A percentile compares a stretch with the other conserved stretches of the same genome.
These are phyloP conservation scores for Capreolus pygargus DNA, from an alignment of 2,113 vertebrate genomes.

Conservation along the genomic window DNA sequence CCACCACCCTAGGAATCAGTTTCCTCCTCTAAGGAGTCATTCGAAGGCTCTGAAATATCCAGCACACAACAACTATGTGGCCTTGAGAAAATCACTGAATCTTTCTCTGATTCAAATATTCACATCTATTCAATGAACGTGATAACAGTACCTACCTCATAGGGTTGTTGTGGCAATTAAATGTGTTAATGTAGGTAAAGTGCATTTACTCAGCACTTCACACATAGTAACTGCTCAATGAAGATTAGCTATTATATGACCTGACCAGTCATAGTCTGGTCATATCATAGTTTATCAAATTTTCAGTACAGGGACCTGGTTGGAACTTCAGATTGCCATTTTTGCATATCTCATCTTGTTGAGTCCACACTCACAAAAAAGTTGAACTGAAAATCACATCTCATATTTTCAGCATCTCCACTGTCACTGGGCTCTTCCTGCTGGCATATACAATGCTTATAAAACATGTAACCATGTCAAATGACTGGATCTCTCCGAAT, in stretches of 20 bases:
- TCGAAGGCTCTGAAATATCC: constrained; percentile 10
- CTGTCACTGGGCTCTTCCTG: background rate
- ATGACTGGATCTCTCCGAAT: background rate
- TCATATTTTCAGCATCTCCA: constrained; percentile 26
- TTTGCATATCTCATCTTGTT: constrained; percentile 10
- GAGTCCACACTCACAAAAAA: background rate
- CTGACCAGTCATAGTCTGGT: background rate
- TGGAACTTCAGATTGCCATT: constrained; percentile 25
- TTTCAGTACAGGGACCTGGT: background rate
- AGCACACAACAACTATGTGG: background rate
- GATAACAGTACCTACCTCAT: background rate
- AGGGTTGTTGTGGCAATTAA: constrained; percentile 12
- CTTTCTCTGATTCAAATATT: constrained; percentile 14
- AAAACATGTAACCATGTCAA: background rate
- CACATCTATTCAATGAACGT: constrained; percentile 14
- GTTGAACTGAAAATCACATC: background rate
- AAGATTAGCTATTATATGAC: constrained; percentile 4
- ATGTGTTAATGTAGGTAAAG: background rate
- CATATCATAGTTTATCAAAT: background rate
- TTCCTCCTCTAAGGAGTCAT: constrained; percentile 18
- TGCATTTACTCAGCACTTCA: background rate
- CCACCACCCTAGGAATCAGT: background rate
- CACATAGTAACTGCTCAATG: background rate
- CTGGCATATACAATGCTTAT: constrained; percentile 9
- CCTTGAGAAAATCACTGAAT: constrained; percentile 12